Base-by-base conservation (phyloP, 2,888 invertebrate species). In the Idaea aversata region DNA sequence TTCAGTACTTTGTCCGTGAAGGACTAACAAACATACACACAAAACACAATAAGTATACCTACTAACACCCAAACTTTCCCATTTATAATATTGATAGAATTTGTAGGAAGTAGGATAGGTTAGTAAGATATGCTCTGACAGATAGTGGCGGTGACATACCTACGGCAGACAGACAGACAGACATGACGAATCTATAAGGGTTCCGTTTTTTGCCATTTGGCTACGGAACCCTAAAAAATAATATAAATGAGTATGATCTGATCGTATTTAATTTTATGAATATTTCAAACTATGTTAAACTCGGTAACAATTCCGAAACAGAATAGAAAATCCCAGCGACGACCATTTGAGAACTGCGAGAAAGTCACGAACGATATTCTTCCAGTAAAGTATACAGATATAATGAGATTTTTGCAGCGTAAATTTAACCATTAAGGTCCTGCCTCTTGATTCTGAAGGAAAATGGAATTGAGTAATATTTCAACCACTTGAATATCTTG, bases 311-410 rank as follows among this genome's bases (percentile, higher is more conserved):
- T 47, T 47, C 47, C 13, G 10, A 47, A 47, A 47, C 47, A 13
- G 47, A 47, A 47, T 13, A 47, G 13, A 13, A 47, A 47, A 47
- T 6, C 7, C 25, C 25, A 13, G 47, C 47, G 47, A 4, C 7
- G 47, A 47, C 47, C 47, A 16, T 36, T 57, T 59, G 5, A n/a
- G 36, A 67, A 63, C 59, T 47, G 5, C 58, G 15, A 13, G 13
- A 65, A 64, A 67, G 67, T 67, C 67, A 67, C 67, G 67, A 65
- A 64, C 59, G 13, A 62, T 47, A 13, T 47, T 47, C 47, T 47
- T 13, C 47, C 47, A 47, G 47, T 47, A 47, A 47, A 47, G 47
- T 47, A 47, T 47, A 47, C 47, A 47, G 47, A 47, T 47, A 7
- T 47, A 47, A 47, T 47, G 47, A 47, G 47, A 47, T 47, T 47